Evolutionary conservation across 2,797 vertebrate species (phyloP).

Genomic region (Liparis tanakae): DNA sequence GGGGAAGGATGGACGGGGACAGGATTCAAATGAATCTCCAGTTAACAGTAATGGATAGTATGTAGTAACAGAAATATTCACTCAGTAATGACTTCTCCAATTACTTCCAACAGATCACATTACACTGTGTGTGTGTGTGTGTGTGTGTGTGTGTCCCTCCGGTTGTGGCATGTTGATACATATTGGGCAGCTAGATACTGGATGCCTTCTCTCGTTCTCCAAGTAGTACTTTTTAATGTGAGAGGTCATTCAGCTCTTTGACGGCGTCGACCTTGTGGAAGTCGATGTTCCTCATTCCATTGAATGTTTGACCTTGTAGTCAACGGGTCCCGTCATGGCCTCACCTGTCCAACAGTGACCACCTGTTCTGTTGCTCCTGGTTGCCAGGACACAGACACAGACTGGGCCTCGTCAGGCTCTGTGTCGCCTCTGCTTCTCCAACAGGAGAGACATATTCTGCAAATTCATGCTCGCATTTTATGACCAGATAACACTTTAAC

Average conservation of each 20-base stretch:
- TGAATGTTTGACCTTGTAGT: not conserved
- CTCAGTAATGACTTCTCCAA: not conserved
- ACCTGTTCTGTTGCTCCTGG: not conserved
- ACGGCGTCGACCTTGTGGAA: not conserved
- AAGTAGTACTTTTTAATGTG: not conserved
- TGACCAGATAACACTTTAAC: not conserved
- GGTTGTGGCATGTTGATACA: not conserved
- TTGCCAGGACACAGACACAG: not conserved
- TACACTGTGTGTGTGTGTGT: not conserved
- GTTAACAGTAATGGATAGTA: not conserved
- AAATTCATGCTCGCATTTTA: not conserved
- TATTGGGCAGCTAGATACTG: not conserved
- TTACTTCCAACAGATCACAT: not conserved
- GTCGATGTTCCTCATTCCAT: not conserved
- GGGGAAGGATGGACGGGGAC: not conserved
- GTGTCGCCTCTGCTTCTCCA: not conserved
- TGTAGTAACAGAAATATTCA: not conserved
- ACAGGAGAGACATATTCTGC: not conserved
- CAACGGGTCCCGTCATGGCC: not conserved
- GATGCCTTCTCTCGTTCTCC: not conserved
- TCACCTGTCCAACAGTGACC: not conserved
- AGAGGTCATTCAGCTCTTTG: constrained; percentile 1
- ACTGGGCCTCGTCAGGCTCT: not conserved
- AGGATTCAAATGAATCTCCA: not conserved
- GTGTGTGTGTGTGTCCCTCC: not conserved